These are phyloP conservation scores for Trissolcus brochymenae DNA, from an alignment of 2,888 invertebrate species.

Conservation along the genomic window DNA sequence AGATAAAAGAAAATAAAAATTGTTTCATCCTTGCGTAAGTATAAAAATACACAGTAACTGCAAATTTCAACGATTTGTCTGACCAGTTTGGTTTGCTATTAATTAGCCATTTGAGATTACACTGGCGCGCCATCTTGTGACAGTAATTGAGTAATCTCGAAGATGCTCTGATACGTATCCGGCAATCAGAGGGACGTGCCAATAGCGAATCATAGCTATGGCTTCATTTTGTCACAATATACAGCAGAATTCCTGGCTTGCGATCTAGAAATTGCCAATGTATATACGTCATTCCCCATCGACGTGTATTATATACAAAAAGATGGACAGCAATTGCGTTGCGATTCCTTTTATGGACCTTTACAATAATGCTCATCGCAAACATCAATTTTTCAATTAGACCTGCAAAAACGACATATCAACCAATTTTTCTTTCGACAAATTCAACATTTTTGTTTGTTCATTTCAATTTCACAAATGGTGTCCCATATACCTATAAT, in stretches of 20 bases:
- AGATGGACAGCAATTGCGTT: neutral
- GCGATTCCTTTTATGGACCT: constrained; percentile 37
- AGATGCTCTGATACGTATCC: constrained; percentile 25
- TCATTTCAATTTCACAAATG: no score
- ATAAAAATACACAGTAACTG: no score
- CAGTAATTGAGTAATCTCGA: constrained; percentile 43
- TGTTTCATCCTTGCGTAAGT: neutral
- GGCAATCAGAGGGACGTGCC: constrained; percentile 32
- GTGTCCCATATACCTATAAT: no score
- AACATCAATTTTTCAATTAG: no score
- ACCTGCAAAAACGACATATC: no score
- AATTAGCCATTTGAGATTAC: constrained; percentile 29
- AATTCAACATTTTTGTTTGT: no score
- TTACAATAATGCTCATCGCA: constrained; percentile 15
- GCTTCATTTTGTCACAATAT: constrained; percentile 40
- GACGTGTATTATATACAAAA: constrained; percentile 31
- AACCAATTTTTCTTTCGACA: no score
- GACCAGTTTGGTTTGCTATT: constrained; percentile 4
- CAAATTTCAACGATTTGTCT: neutral
- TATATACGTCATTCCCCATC: no score
- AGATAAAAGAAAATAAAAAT: neutral
- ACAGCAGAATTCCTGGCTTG: constrained; percentile 32
- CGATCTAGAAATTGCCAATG: constrained; percentile 27
- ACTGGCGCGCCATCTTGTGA: constrained; percentile 26
- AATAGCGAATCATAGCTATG: constrained; percentile 29